Base-by-base conservation (phyloP, 1,140 invertebrate genomes). In the Megathymus violae region DNA sequence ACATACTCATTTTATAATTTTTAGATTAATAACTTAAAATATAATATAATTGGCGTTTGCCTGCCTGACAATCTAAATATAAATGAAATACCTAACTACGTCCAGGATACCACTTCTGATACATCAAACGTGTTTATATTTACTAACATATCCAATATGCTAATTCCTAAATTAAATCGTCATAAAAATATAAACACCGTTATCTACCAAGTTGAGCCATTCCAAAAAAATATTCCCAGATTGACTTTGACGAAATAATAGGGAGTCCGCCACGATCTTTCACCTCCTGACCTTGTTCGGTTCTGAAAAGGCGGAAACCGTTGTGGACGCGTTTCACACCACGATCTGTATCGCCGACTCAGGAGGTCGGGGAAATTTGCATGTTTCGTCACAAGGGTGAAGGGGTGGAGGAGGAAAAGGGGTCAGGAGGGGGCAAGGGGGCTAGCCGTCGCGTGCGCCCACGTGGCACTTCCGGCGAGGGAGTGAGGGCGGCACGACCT, bases 331-430 rank as follows among this genome's bases (percentile, higher is more conserved):
- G 66, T 74, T 77, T 71, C 27, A 61, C 59, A 31, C 17, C 13
- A 27, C 69, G 73, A 80, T 78, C 50, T 25, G 56, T 81, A 81
- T 78, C 76, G 69, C 61, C 64, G n/a, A n/a, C n/a, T n/a, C n/a
- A n/a, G 68, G 66, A 78, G 76, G 74, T 76, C 71, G 75, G 70
- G 71, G 66, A 81, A 90, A 90, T 91, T 90, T 90, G 88, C 89
- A 91, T 91, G 88, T 85, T 87, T 91, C 87, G 88, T 90, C 89
- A 89, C 80, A 80, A 68, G 71, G 54, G 48, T 48, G 60, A 46
- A 22, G 38, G 25, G 44, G 36, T 3, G 19, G 19, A 22, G 64
- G 44, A 47, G 68, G 25, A 46, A 48, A 51, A 15, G 38, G 17
- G 40, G 40, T 64, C 25, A 48, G 67, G 22, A n/a, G 27, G 67